Base-by-base conservation (phyloP, 1,140 invertebrate genomes). In the Brachionus calyciflorus region DNA sequence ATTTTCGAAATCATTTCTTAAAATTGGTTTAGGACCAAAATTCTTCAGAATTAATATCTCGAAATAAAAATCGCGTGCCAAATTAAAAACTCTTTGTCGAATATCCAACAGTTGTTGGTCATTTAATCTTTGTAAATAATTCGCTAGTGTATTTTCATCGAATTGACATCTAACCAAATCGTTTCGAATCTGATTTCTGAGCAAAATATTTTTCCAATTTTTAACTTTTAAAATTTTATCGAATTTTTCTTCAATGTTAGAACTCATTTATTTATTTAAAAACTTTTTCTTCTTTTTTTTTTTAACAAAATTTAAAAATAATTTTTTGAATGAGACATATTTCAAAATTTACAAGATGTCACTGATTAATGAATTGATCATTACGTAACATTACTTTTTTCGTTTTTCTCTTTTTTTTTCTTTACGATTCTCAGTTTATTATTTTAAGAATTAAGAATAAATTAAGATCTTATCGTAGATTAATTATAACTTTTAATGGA, bases 131-230 rank as follows among this genome's bases (percentile, higher is more conserved):
- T 60, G 26, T n/a, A 60, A 28, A 60, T 60, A 60, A 33, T 37
- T 60, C 9, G 55, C 30, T 30, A 37, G 3, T 7, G 17, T 9
- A 60, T 33, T 33, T 37, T 28, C 28, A 17, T 60, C 55, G 14
- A 5, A 37, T 7, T 60, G 28, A n/a, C 30, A 17, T 17, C 37
- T 37, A 14, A 60, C 30, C 28, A 60, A n/a, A 37, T 60, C 55
- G 19, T 60, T 30, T 2, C 55, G 26, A 5, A 60, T 17, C 37
- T n/a, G 19, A 37, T 19, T 37, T 1, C 55, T 26, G 2, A 60
- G 19, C 9, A 60, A 60, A 7, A 60, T 60, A 33, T 60, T 60
- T 33, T 60, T 33, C 55, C 55, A 60, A 17, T 60, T 60, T 37
- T 33, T 60, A 17, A n/a, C 37, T 3, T 33, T 33, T 30, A 60